phyloP scores from a whole-genome alignment of 1,140 invertebrate species.

The Sesamia nonagrioides region DNA sequence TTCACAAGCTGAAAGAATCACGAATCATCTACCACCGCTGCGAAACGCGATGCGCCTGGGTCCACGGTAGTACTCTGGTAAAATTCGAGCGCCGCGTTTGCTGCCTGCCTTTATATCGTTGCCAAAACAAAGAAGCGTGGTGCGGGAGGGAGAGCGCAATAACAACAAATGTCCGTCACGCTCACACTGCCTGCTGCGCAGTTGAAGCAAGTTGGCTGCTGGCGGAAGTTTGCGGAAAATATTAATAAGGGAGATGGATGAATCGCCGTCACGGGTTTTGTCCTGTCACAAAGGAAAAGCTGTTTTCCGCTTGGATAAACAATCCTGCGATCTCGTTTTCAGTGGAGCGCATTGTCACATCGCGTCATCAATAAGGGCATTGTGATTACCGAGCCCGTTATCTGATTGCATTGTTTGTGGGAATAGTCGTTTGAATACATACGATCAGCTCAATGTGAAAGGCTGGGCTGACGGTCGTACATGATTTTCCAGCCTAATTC shows the following conservation, averaged over 20 bases:
- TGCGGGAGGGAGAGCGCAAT: constrained; percentile 71
- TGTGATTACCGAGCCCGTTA: constrained; percentile 59
- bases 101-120: constrained; percentile 83
- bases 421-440: constrained; percentile 64
- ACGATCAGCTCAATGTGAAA: constrained; percentile 72
- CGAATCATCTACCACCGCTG: constrained; percentile 71
- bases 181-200: constrained; percentile 80
- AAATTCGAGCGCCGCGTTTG: constrained; percentile 80
- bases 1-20: constrained; percentile 59
- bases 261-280: constrained; percentile 52
- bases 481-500: constrained; percentile 78
- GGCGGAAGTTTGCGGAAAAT: constrained; percentile 79
- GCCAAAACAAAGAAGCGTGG: constrained; percentile 86
- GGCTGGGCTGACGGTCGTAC: constrained; percentile 65
- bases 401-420: constrained; percentile 65
- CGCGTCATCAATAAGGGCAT: constrained; percentile 58
- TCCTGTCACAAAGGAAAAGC: constrained; percentile 62
- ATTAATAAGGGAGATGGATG: constrained; percentile 54
- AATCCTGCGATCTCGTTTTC: constrained; percentile 54
- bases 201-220: constrained; percentile 75
- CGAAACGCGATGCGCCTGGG: constrained; percentile 84
- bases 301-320: constrained; percentile 62
- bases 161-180: constrained; percentile 81
- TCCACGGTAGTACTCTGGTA: constrained; percentile 77
- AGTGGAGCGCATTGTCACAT: constrained; percentile 58